Base-by-base conservation (phyloP, 2,797 vertebrate species). In the Neosilurus mollespiculum region DNA sequence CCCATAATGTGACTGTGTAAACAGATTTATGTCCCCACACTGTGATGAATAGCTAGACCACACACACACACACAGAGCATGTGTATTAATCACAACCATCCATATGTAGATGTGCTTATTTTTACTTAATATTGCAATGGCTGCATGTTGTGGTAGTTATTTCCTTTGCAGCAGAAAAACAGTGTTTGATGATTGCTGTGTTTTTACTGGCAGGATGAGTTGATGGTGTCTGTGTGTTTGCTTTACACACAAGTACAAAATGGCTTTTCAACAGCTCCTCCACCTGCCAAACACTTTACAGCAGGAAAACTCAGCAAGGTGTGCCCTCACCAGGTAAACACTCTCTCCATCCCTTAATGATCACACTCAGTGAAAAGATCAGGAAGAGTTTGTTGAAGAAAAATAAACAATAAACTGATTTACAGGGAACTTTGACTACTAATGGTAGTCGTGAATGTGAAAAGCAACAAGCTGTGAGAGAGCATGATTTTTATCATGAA, bases 301-400 rank as follows among this genome's bases (percentile, higher is more conserved):
- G 98, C 96, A n/a, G 98, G 98, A 54, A 99, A 96, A 87, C 91
- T 99, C 89, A 98, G 96, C 84, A 98, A 97, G 89, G 90, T 98
- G 86, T 99, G 98, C 91, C 96, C 97, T 18, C 98, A 99, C 90
- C 96, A 99, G 97, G 98, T 99, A 93, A 88, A 71, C n/a, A 30
- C 43, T 18, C 8, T 20, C 53, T 70, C 12, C 7, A 22, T 56
- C 51, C 5, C 34, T 20, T 58, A 69, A 9, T 43, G 11, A 59
- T n/a, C 14, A 61, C 9, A 10, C 51, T 30, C 51, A 7, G 51
- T 54, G 22, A 24, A 15, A 20, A 14, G 16, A 43, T 20, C 37
- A n/a, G n/a, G 49, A 51, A 51, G 2, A 15, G 26, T 3, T 3
- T 8, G 43, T 43, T 43, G 43, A 43, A 43, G 37, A n/a, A 10